Base-by-base conservation (phyloP, 2,797 vertebrate genomes). In the Microctenopoma lineatum region DNA sequence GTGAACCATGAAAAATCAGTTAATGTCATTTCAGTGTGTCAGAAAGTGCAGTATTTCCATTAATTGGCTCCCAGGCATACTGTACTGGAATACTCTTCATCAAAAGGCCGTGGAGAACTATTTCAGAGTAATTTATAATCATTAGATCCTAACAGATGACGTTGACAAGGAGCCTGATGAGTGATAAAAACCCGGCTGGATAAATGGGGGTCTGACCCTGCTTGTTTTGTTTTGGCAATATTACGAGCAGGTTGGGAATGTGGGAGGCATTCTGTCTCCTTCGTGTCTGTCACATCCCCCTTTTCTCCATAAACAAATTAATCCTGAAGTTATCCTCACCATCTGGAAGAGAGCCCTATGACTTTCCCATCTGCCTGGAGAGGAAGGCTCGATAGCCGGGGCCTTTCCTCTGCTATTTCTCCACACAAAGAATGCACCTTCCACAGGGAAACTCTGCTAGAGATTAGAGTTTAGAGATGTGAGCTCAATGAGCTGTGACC, bases 301-400 rank as follows among this genome's bases (percentile, higher is more conserved):
- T 71, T 83, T 70, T 68, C 80, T 84, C 84, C 75, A 86, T 69
- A 87, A 87, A 87, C 79, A 89, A 85, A 87, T 81, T 42, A 81
- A 74, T 83, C 70, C 55, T 79, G 61, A 81, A 72, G 74, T 76
- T 75, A 82, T 85, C 55, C 65, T 72, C 57, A 53, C 47, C 34
- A 62, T 73, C 76, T 91, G 84, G 76, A 84, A 59, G 59, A 70
- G 14, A 15, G 69, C 75, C 56, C 70, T 80, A 92, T 88, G 79
- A 82, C 66, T 92, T 92, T 90, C 71, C 85, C 89, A 90, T 86
- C 77, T 89, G 90, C 74, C 64, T 61, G 55, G 54, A 75, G 9
- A 78, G 82, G 62, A 84, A 80, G 66, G 46, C 64, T 58, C 0
- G 14, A 77, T 42, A 55, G 62, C 65, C 71, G 58, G 26, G 45